Percentiles rank a stretch among this genome's conserved stretches.
phyloP scores from a whole-genome alignment of 2,113 vertebrate species.

The Poeciliopsis turrubarensis region DNA sequence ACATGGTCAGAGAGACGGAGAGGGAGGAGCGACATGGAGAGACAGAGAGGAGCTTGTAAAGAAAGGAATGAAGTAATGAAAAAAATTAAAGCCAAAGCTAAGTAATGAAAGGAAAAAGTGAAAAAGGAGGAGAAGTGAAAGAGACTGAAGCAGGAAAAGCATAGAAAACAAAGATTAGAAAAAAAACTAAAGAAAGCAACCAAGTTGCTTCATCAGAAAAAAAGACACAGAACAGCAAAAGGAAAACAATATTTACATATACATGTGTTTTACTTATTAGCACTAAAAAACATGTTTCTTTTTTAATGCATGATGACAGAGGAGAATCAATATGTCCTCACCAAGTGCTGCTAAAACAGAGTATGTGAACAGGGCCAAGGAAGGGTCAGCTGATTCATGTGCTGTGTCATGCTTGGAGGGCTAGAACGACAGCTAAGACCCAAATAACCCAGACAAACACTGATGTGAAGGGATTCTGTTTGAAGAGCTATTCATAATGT shows the following conservation, averaged over 20 bases:
- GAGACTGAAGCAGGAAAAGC: neutral
- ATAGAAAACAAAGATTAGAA: neutral
- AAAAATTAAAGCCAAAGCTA: constrained; percentile 44
- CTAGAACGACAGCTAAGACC: neutral
- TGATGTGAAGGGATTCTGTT: neutral
- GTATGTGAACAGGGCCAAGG: constrained; percentile 17
- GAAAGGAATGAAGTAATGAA: constrained; percentile 68
- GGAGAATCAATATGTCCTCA: constrained; percentile 26
- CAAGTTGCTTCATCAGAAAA: no score
- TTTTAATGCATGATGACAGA: neutral
- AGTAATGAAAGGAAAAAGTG: constrained; percentile 48
- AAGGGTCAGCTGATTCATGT: constrained; percentile 19
- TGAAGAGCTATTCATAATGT: neutral
- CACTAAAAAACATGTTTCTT: neutral
- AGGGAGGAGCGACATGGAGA: constrained; percentile 41
- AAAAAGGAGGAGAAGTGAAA: constrained; percentile 16
- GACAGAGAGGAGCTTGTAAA: constrained; percentile 70
- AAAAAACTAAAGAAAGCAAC: no score
- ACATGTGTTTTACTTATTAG: neutral
- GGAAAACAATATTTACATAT: neutral
- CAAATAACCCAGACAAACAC: neutral
- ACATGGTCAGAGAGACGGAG: constrained; percentile 48
- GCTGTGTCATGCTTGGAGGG: neutral
- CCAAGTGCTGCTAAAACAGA: constrained; percentile 20
- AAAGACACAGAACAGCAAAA: no score